phyloP scores from a whole-genome alignment of 2,797 vertebrate genomes.

The Tinamus major region DNA sequence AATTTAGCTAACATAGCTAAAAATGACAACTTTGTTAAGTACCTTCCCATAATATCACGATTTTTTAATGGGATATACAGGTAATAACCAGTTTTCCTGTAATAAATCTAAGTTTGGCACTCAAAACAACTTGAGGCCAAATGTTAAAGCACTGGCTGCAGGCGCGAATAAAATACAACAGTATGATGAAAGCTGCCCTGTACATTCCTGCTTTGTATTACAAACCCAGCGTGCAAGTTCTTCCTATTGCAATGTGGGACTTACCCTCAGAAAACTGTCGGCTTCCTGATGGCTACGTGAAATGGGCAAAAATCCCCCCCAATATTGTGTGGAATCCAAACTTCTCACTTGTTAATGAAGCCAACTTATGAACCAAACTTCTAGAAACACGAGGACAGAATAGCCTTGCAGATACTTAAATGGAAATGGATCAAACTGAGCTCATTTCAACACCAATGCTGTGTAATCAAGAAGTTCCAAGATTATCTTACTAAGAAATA shows the following conservation, averaged over 20 bases:
- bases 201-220: conserved; percentile 50
- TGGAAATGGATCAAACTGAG: background rate
- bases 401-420: background rate
- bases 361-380: conserved; percentile 13
- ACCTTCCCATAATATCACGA: conserved; percentile 42
- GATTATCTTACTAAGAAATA: conserved; percentile 17
- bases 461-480: background rate
- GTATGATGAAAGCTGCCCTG: conserved; percentile 49
- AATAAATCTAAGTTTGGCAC: conserved; percentile 52
- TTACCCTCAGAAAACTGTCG: background rate
- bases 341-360: background rate
- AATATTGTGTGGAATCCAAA: background rate
- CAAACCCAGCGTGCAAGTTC: background rate
- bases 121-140: conserved; percentile 67
- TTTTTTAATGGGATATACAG: conserved; percentile 46
- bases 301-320: background rate
- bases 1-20: conserved; percentile 55
- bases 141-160: conserved; percentile 71
- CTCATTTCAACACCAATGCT: conserved; percentile 3
- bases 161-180: conserved; percentile 67
- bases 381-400: conserved; percentile 5
- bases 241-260: background rate
- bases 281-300: background rate
- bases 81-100: conserved; percentile 57
- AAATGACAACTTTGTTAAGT: conserved; percentile 53